Evolutionary conservation across 1,140 invertebrate genomes (phyloP).

Genomic region (Lordiphosa stackelbergi): DNA sequence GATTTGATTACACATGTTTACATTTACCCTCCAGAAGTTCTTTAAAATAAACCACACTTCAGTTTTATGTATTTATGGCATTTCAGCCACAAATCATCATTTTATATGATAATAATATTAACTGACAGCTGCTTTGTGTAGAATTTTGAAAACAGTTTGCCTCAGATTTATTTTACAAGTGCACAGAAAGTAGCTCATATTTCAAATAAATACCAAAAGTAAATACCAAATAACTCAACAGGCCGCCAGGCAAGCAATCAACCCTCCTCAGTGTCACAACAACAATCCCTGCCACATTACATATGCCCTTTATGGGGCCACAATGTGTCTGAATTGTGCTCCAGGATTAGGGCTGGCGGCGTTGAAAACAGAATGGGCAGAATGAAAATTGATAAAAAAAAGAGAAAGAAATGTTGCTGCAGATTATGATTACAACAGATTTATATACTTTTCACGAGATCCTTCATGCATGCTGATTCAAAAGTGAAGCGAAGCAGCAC

Average conservation of each 20-base stretch:
- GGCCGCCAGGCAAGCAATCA: not conserved
- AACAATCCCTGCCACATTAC: slow-evolving; percentile 13
- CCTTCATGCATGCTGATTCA: slow-evolving; percentile 7
- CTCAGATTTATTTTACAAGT: too few relatives aligned
- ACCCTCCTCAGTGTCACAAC: slow-evolving; percentile 3
- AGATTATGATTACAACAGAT: slow-evolving; percentile 54
- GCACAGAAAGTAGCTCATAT: slow-evolving; percentile 45
- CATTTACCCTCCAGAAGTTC: too few relatives aligned
- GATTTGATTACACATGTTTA: too few relatives aligned
- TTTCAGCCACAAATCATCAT: too few relatives aligned
- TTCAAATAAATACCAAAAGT: slow-evolving; percentile 55
- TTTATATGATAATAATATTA: too few relatives aligned
- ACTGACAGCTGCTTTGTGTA: too few relatives aligned
- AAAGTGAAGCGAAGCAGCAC: slow-evolving; percentile 23
- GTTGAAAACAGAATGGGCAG: slow-evolving; percentile 12
- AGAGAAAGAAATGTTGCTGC: slow-evolving; percentile 35
- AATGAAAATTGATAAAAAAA: slow-evolving; percentile 29
- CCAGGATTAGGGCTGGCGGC: slow-evolving; percentile 5
- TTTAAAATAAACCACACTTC: too few relatives aligned
- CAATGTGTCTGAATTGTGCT: slow-evolving; percentile 9
- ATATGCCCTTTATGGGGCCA: slow-evolving; percentile 32
- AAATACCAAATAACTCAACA: slow-evolving; percentile 38
- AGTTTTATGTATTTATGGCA: too few relatives aligned
- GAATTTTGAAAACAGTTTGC: too few relatives aligned
- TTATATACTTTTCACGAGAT: slow-evolving; percentile 51